Evolutionary conservation across 2,888 invertebrate species (phyloP), one percentile per base, ranked within the genome.

Genomic region (Drosophila putrida): DNA sequence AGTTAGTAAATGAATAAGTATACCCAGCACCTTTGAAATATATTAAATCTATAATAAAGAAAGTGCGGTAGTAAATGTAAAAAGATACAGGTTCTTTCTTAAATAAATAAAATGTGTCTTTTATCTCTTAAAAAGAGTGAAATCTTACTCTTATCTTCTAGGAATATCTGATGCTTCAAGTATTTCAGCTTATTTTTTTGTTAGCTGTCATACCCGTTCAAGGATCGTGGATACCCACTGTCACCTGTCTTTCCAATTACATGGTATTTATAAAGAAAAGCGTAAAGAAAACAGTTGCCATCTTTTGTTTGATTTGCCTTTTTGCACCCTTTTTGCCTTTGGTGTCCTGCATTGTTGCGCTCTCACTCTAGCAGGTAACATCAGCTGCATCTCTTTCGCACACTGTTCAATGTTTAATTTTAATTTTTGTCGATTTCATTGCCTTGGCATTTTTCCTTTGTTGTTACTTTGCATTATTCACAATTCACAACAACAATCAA

Each of bases 381-480:
- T 15, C n/a, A n/a, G 31, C 41, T 49, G 43, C 63, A 33, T 67
- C 59, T 44, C 70, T 53, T 31, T 62, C 46, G 10, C 20, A 15
- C 38, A 63, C 53, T 71, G 71, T 75, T 70, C 81, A 81, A 71
- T 85, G 65, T 75, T 72, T 71, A 74, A 73, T 79, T 71, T 80
- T 63, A 60, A 61, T 78, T 75, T 62, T 66, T 71, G 78, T 75
- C 76, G 61, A 72, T 74, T 78, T 78, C 50, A 54, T 78, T 57
- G 64, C 44, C 31, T 53, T 49, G 59, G 36, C 49, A 58, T 47
- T 50, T 75, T 75, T 66, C 64, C 60, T 62, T 75, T 59, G 61
- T 61, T 62, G 63, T 67, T 67, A 64, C 46, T 62, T 69, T 74
- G 84, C 79, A 81, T 82, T 84, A 84, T 82, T 79, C 43, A 50